phyloP scores from a whole-genome alignment of 1,140 invertebrate genomes.

The Tachypleus tridentatus region DNA sequence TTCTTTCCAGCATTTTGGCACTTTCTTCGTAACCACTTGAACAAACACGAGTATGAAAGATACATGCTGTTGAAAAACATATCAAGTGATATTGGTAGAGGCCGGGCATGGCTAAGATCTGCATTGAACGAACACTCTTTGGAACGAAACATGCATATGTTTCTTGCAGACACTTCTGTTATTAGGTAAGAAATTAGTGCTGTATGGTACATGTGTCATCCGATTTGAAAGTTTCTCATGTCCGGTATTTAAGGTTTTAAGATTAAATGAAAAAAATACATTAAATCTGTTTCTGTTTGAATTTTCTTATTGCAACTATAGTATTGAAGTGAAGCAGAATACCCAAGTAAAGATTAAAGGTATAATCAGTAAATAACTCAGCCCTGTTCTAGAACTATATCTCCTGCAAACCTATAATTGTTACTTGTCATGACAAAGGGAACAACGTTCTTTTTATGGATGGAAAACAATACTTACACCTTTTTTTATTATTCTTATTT shows the following conservation, averaged over 20 bases:
- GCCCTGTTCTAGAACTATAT: no score
- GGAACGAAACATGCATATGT: slow-evolving; percentile 64
- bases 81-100: slow-evolving; percentile 61
- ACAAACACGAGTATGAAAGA: slow-evolving; percentile 72
- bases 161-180: slow-evolving; percentile 46
- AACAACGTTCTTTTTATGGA: no score
- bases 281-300: neutral
- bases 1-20: slow-evolving; percentile 37
- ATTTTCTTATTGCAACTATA: neutral
- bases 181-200: slow-evolving; percentile 11
- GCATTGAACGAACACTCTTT: slow-evolving; percentile 77
- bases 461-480: no score
- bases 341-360: neutral
- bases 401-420: no score
- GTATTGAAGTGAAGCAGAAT: neutral
- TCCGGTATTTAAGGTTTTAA: no score
- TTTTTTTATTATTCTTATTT: no score
- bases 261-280: no score
- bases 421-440: no score
- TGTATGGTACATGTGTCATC: no score
- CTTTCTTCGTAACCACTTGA: slow-evolving; percentile 46
- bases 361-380: no score
- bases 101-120: slow-evolving; percentile 65
- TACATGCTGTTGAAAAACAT: slow-evolving; percentile 67
- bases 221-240: no score